Evolutionary conservation across 2,888 invertebrate species (phyloP), one percentile per base, ranked within the genome.

Genomic region (Phaonia tiefii): DNA sequence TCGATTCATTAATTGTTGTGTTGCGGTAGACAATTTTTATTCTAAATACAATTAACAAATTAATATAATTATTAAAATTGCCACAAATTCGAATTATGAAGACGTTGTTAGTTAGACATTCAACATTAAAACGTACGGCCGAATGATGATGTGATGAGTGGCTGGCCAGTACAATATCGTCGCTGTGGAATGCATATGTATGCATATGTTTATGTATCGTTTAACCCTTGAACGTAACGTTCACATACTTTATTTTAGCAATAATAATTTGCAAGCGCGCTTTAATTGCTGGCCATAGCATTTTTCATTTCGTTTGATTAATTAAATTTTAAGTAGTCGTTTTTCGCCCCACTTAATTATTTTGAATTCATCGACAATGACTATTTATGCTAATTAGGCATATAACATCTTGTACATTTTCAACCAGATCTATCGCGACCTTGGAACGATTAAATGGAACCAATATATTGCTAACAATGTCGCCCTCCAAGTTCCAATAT

Each of bases 41-140:
- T 54, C 69, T 60, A 31, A 67, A 75, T 75, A 69, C 63, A 65
- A 80, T 76, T 75, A 80, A 80, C 75, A 80, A 76, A 72, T 37
- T 46, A 51, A 66, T 71, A 66, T 56, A 60, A 70, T 79, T 70
- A 75, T 79, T 70, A 74, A 74, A 42, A 69, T 60, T 37, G 26
- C 44, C 69, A 42, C 39, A 39, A 8, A 39, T 39, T 17, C 31
- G 20, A 60, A 20, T 49, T 37, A 31, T 26, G 42, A 60, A 11
- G 39, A 20, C 20, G 26, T 49, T 17, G 26, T 39, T 25, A 7
- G 26, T 69, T 11, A 13, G 31, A 60, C n/a, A n/a, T n/a, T n/a
- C 17, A 39, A n/a, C 5, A 25, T 2, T 56, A 22, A 5, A 56
- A n/a, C 1, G n/a, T n/a, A n/a, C n/a, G n/a, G n/a, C 54, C 13